phyloP scores from a whole-genome alignment of 2,797 vertebrate genomes.

The Megaceryle alcyon region DNA sequence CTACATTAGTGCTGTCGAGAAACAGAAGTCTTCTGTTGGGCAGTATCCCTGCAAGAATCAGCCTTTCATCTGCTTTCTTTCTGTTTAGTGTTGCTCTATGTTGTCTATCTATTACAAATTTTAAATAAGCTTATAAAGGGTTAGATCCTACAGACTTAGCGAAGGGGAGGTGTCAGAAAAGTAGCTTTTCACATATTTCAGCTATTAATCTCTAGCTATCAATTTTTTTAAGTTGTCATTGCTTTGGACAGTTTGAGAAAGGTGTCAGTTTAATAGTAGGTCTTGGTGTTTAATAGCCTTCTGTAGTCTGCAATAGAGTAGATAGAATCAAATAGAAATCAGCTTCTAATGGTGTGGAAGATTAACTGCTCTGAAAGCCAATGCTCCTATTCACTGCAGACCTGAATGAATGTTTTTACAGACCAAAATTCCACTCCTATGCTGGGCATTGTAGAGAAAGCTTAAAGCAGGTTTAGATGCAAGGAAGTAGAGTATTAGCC shows the following conservation, averaged over 20 bases:
- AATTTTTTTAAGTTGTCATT: background rate
- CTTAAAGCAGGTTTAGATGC: slow-evolving; percentile 30
- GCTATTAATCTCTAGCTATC: background rate
- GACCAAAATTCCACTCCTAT: background rate
- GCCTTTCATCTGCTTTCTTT: background rate
- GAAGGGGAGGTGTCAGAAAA: background rate
- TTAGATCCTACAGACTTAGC: background rate
- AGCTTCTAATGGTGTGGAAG: background rate
- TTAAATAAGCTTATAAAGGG: background rate
- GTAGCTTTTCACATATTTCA: background rate
- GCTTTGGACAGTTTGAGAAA: background rate
- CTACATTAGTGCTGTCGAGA: rapidly evolving
- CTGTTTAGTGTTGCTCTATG: background rate
- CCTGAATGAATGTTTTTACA: background rate
- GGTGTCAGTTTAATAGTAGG: background rate
- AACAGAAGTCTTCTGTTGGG: background rate
- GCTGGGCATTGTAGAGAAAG: background rate
- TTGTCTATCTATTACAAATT: background rate
- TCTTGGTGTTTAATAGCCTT: background rate
- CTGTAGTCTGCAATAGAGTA: background rate
- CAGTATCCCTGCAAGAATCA: background rate
- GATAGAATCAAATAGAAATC: slow-evolving; percentile 3
- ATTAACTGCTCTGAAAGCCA: background rate
- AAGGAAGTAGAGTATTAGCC: background rate
- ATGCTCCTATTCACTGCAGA: background rate